Evolutionary conservation across 2,113 vertebrate genomes (phyloP).

Genomic region (Macheiramphus alcinus): DNA sequence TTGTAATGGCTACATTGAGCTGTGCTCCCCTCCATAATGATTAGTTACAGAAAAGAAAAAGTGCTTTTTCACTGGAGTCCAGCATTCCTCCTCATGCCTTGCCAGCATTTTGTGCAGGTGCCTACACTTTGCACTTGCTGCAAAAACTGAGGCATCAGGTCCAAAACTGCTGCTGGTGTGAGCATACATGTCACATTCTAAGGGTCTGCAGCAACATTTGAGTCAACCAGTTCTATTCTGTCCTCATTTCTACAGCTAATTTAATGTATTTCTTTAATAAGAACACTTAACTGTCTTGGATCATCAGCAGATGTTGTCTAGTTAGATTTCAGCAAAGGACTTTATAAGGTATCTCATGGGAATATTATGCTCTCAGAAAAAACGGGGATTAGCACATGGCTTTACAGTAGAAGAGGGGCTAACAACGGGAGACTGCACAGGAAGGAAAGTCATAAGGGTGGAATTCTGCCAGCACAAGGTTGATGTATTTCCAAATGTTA

Average conservation of each 20-base stretch:
- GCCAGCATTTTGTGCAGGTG: not conserved
- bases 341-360: not conserved
- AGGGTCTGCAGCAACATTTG: not conserved
- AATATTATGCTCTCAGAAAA: not conserved
- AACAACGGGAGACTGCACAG: not conserved
- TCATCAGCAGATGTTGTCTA: not conserved
- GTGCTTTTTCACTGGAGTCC: not conserved
- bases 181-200: not conserved
- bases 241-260: not conserved
- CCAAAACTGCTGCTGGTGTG: not conserved
- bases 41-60: slow-evolving; percentile 9
- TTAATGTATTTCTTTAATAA: not conserved
- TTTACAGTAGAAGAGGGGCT: not conserved
- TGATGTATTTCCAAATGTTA: not conserved
- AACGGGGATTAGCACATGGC: not conserved
- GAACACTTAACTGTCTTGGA: not conserved
- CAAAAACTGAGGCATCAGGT: not conserved
- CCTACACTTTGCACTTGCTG: not conserved
- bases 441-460: not conserved
- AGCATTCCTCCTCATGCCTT: not conserved
- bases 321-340: not conserved
- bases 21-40: not conserved
- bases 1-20: slow-evolving; percentile 5
- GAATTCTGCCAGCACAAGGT: not conserved
- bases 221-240: not conserved